Conservation (phyloP, 2,888 invertebrate species). For the Polia nebulosa region DNA sequence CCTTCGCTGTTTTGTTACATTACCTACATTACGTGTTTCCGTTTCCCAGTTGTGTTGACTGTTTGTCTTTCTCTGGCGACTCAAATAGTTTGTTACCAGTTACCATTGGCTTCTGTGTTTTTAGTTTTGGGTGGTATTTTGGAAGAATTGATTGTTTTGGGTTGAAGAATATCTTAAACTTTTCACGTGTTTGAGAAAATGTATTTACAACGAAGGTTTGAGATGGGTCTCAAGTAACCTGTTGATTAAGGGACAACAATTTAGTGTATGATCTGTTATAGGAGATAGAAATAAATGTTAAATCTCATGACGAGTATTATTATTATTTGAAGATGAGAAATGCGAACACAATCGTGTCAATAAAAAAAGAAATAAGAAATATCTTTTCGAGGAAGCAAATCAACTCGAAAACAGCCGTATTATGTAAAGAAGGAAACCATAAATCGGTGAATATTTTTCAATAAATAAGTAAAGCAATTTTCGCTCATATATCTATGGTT, state of each 20-base stretch:
- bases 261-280: neutral
- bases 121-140: neutral
- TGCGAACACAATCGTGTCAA: neutral
- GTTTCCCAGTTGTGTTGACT: conserved; percentile 38
- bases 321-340: neutral
- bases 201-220: neutral
- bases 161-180: neutral
- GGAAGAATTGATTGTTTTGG: neutral
- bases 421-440: neutral
- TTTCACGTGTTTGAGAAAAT: neutral
- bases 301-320: neutral
- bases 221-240: neutral
- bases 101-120: neutral
- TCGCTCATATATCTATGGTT: neutral
- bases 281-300: neutral
- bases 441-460: neutral
- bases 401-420: neutral
- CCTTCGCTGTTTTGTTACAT: conserved; percentile 25
- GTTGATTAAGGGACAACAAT: neutral
- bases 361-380: neutral
- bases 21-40: conserved; percentile 41
- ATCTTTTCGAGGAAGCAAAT: neutral
- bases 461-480: conserved; percentile 20
- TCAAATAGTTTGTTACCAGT: neutral
- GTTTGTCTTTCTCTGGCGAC: neutral